Percentiles rank a stretch among this genome's conserved stretches.
These are phyloP conservation scores for Sipha flava DNA, from an alignment of 1,140 invertebrate genomes.

Conservation along the genomic window DNA sequence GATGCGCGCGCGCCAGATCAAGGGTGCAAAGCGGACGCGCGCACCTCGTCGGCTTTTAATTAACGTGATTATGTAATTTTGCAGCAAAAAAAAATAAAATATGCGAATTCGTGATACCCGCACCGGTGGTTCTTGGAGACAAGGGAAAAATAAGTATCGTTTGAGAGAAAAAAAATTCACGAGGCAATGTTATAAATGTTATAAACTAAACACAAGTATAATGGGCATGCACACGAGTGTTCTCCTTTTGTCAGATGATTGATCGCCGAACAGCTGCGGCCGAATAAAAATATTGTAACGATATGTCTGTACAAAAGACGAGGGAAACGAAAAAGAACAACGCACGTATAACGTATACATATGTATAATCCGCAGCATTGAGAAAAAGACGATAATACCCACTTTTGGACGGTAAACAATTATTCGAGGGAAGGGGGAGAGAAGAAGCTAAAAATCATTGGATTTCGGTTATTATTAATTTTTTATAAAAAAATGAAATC, in stretches of 20 bases:
- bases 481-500: background rate
- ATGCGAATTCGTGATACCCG: background rate
- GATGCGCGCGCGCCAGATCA: background rate
- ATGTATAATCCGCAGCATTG: background rate
- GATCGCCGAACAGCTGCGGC: slow-evolving; percentile 28
- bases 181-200: background rate
- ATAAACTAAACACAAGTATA: slow-evolving; percentile 8
- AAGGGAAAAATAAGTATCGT: slow-evolving; percentile 5
- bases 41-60: background rate
- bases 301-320: slow-evolving; percentile 27
- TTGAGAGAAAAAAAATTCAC: background rate
- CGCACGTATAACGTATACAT: background rate
- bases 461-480: background rate
- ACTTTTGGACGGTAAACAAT: background rate
- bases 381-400: slow-evolving; percentile 17
- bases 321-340: slow-evolving; percentile 14
- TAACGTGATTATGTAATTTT: background rate
- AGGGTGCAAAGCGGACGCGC: background rate
- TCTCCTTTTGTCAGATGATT: slow-evolving; percentile 31
- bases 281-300: slow-evolving; percentile 29
- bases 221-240: slow-evolving; percentile 17
- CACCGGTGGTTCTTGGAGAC: background rate
- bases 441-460: background rate
- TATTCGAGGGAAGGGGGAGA: background rate
- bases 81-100: background rate